These are phyloP conservation scores for Volucella zonaria DNA, from an alignment of 2,888 invertebrate species.

Conservation along the genomic window DNA sequence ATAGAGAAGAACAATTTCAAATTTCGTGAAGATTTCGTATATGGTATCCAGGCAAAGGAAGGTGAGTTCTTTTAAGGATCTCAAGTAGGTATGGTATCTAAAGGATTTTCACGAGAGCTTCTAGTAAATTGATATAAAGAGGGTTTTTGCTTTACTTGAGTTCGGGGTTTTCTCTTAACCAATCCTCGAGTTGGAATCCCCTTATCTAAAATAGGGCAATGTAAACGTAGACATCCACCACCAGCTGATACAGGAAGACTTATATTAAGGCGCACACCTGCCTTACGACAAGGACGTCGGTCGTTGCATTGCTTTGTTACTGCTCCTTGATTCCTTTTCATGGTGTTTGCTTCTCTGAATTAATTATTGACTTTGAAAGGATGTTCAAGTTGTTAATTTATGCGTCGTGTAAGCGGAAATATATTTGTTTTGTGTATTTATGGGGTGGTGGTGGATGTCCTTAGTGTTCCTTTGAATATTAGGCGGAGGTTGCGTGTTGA, in stretches of 20 bases:
- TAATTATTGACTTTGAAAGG: conserved; percentile 65
- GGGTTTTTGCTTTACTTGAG: conserved; percentile 74
- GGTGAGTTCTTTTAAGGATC: conserved; percentile 43
- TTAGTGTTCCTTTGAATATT: conserved; percentile 22
- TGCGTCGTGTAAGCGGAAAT: conserved; percentile 30
- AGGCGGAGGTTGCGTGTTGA: neutral
- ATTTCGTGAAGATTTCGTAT: neutral
- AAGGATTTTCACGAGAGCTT: conserved; percentile 74
- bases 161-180: conserved; percentile 24
- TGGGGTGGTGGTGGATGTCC: neutral
- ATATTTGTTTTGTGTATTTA: conserved; percentile 20
- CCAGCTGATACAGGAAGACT: conserved; percentile 28
- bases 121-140: conserved; percentile 80
- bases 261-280: conserved; percentile 49
- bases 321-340: conserved; percentile 53
- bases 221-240: neutral
- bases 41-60: conserved; percentile 18
- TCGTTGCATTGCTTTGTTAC: conserved; percentile 29
- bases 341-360: conserved; percentile 56
- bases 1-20: neutral
- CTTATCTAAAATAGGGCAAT: conserved; percentile 20
- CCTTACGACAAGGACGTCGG: neutral
- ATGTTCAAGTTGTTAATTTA: conserved; percentile 60
- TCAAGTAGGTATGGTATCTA: conserved; percentile 28
- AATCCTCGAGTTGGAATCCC: neutral